These are phyloP conservation scores for Takifugu ocellatus DNA, from an alignment of 2,797 vertebrate species.

Conservation along the genomic window DNA sequence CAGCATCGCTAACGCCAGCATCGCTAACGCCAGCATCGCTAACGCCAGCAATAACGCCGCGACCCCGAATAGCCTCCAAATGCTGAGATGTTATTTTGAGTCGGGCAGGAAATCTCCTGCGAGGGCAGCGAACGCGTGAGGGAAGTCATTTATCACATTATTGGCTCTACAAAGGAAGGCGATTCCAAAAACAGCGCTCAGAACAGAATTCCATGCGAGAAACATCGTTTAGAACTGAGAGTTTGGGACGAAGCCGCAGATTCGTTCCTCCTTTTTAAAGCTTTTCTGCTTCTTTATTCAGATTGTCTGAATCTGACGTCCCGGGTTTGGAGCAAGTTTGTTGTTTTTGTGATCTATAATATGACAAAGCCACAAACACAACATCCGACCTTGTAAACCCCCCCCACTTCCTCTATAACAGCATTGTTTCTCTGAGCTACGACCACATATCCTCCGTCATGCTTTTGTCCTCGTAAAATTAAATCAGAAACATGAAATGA, in stretches of 20 bases:
- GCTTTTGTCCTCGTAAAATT: too few species aligned
- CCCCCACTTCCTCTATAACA: not conserved
- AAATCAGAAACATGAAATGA: too few species aligned
- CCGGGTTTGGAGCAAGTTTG: not conserved
- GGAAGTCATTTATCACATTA: conserved; percentile 49
- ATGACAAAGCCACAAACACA: not conserved
- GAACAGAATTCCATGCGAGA: conserved; percentile 25
- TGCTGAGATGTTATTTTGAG: conserved; percentile 39
- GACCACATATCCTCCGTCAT: not conserved
- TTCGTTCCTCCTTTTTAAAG: not conserved
- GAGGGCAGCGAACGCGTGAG: conserved; percentile 40
- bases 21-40: too few species aligned
- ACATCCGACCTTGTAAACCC: not conserved
- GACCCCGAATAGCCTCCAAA: conserved; percentile 26
- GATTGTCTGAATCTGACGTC: not conserved
- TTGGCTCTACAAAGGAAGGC: conserved; percentile 42
- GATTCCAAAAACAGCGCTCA: conserved; percentile 36
- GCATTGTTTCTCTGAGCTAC: not conserved
- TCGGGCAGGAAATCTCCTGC: conserved; percentile 51
- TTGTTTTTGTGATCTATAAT: not conserved
- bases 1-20: too few species aligned
- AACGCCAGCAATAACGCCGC: not conserved
- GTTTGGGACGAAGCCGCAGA: not conserved
- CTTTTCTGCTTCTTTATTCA: not conserved
- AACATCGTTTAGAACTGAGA: conserved; percentile 6